These are phyloP conservation scores for Chaetorhynchus papuensis DNA, from an alignment of 2,113 vertebrate species.

Conservation along the genomic window DNA sequence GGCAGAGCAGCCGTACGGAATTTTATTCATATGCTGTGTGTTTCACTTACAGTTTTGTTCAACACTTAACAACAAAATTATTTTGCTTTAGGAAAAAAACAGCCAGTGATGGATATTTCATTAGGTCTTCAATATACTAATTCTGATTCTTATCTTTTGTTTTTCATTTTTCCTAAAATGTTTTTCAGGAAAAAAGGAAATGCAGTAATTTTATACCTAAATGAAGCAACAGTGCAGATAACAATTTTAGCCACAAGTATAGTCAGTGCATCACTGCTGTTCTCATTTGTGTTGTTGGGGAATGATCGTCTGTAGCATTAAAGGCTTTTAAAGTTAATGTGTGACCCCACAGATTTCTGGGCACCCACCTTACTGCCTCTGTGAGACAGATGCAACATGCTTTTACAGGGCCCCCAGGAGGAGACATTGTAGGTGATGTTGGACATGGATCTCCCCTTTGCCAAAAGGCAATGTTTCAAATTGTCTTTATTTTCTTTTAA, in stretches of 20 bases:
- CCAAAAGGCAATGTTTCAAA: background rate
- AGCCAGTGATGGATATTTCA: background rate
- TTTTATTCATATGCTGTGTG: background rate
- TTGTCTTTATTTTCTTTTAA: background rate
- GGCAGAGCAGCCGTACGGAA: background rate
- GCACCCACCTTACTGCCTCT: background rate
- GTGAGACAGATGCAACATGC: accelerated
- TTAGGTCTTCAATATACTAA: background rate
- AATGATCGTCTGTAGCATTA: background rate
- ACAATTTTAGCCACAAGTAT: background rate
- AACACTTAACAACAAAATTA: background rate
- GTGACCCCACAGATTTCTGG: background rate
- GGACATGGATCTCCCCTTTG: background rate
- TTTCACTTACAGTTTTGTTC: background rate
- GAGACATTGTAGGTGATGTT: background rate
- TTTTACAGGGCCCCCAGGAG: background rate
- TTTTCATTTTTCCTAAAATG: background rate
- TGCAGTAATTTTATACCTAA: background rate
- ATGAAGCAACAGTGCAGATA: background rate
- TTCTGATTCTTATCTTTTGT: background rate
- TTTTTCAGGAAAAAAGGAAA: background rate
- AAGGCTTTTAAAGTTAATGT: background rate
- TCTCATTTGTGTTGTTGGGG: background rate
- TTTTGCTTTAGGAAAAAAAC: background rate
- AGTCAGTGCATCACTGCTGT: background rate